Percentiles rank a stretch among this genome's conserved stretches.
Conservation (phyloP, 2,113 vertebrate genomes). For the Myotis davidii region DNA sequence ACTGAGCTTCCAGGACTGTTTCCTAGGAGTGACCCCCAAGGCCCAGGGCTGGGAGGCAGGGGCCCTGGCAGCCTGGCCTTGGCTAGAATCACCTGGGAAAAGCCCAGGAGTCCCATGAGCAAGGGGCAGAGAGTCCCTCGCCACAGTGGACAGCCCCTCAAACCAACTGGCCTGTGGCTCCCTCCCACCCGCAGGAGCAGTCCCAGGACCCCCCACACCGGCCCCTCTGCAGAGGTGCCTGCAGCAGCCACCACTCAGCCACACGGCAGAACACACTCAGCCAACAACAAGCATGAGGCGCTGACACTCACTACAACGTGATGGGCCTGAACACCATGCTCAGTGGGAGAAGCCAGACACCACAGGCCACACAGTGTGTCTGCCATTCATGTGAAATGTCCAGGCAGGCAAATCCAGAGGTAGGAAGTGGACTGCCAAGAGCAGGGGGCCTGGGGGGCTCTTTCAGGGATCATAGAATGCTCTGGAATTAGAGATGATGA, state of each 20-base stretch:
- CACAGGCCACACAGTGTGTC: neutral
- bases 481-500: neutral
- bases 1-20: neutral
- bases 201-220: neutral
- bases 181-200: neutral
- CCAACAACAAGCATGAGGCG: accelerated
- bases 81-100: neutral
- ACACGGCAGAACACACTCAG: accelerated
- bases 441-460: accelerated
- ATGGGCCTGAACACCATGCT: accelerated
- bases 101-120: neutral
- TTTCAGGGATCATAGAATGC: neutral
- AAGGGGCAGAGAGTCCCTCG: no score
- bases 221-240: neutral
- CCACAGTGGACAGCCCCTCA: accelerated
- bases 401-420: neutral
- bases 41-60: neutral
- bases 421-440: neutral
- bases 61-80: neutral
- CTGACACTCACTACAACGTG: accelerated
- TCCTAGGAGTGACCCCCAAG: neutral
- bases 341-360: neutral
- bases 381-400: accelerated
- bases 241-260: neutral
- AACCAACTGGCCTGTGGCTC: neutral